Conservation (phyloP, 2,113 vertebrate genomes). For the Merops nubicus region DNA sequence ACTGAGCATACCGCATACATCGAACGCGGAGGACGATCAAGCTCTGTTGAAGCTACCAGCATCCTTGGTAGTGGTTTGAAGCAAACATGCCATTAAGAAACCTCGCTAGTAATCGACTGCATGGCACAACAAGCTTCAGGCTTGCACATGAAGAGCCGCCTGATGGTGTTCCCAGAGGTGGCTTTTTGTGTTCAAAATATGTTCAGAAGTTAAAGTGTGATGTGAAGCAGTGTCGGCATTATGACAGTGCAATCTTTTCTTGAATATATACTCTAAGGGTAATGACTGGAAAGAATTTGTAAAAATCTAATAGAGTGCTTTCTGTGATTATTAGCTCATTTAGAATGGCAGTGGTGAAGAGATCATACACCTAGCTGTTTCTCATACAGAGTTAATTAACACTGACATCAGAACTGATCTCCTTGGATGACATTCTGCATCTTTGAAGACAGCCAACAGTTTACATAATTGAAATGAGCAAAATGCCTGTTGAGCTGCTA, state of each 20-base stretch:
- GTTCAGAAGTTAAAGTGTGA: neutral
- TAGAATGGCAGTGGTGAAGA: neutral
- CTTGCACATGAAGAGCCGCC: neutral
- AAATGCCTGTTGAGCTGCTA: neutral
- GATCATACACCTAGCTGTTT: neutral
- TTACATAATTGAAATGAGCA: neutral
- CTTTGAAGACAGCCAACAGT: neutral
- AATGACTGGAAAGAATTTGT: neutral
- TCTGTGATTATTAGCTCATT: neutral
- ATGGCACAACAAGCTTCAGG: neutral
- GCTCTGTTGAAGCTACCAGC: neutral
- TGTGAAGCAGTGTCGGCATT: neutral
- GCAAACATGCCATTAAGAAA: constrained; percentile 14
- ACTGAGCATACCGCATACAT: neutral
- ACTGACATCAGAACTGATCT: neutral
- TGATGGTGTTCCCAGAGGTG: neutral
- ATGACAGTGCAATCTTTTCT: neutral
- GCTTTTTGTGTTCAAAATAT: neutral
- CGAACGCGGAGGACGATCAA: neutral
- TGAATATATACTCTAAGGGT: neutral
- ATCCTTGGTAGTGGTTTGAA: constrained; percentile 5
- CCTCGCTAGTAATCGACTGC: neutral
- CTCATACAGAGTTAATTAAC: neutral
- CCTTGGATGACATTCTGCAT: neutral
- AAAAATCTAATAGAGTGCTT: neutral